Percentiles rank a stretch among this genome's conserved stretches.
phyloP scores from a whole-genome alignment of 2,797 vertebrate genomes.

The Chromis chromis region DNA sequence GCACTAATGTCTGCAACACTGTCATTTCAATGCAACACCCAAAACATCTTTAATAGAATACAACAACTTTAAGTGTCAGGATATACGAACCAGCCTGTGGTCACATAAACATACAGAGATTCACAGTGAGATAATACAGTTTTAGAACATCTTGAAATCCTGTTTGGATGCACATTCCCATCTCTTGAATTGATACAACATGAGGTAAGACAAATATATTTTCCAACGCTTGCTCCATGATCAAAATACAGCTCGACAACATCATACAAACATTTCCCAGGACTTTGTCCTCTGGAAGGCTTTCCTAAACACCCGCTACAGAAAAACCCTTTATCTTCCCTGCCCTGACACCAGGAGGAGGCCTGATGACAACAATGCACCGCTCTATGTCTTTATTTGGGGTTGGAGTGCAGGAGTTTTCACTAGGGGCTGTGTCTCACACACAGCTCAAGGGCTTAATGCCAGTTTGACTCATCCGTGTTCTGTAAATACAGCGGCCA shows the following conservation, averaged over 20 bases:
- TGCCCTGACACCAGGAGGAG: conserved; percentile 75
- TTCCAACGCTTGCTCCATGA: conserved; percentile 68
- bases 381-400: conserved; percentile 86
- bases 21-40: not conserved
- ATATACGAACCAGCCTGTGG: not conserved
- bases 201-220: conserved; percentile 57
- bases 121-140: not conserved
- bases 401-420: conserved; percentile 72
- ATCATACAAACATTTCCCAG: conserved; percentile 80
- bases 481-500: conserved; percentile 79
- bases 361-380: conserved; percentile 75
- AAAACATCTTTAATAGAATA: no score
- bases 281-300: conserved; percentile 75
- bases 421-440: conserved; percentile 59
- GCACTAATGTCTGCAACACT: not conserved
- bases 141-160: conserved; percentile 29
- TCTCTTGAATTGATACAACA: conserved; percentile 39
- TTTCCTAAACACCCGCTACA: conserved; percentile 80
- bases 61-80: not conserved
- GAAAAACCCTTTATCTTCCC: conserved; percentile 70
- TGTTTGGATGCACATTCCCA: conserved; percentile 27
- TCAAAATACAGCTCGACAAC: conserved; percentile 74
- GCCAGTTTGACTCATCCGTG: conserved; percentile 69
- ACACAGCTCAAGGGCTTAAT: conserved; percentile 70
- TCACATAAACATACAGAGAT: conserved; percentile 18